These are phyloP conservation scores for Esperia sulphurella DNA, from an alignment of 2,888 invertebrate genomes.

Conservation along the genomic window DNA sequence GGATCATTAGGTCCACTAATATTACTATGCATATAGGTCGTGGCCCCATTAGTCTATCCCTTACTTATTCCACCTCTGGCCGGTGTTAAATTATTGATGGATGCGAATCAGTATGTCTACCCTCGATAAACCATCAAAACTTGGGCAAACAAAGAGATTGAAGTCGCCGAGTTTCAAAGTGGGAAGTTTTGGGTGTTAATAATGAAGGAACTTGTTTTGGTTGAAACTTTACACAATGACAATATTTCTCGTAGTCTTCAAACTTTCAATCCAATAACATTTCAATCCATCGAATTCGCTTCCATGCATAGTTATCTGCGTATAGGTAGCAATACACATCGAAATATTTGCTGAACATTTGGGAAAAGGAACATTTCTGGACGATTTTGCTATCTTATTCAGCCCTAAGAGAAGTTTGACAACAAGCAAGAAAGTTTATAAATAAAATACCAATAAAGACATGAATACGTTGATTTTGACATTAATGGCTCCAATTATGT, in stretches of 20 bases:
- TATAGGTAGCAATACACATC: too few species aligned
- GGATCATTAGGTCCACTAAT: background rate
- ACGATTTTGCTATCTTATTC: too few species aligned
- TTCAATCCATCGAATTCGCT: too few species aligned
- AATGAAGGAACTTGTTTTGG: conserved; percentile 2
- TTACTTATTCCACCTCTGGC: background rate
- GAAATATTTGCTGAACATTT: too few species aligned
- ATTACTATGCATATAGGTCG: background rate
- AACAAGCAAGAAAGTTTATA: too few species aligned
- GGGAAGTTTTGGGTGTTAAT: conserved; percentile 16
- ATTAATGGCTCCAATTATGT: too few species aligned
- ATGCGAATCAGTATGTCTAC: conserved; percentile 1
- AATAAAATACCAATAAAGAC: too few species aligned
- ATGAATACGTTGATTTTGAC: too few species aligned
- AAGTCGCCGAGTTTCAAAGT: conserved; percentile 9
- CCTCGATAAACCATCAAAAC: conserved; percentile 3
- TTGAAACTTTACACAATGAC: background rate
- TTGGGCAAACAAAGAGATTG: conserved; percentile 5
- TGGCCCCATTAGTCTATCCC: background rate
- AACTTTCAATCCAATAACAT: background rate
- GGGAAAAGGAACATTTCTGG: too few species aligned
- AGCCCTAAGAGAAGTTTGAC: too few species aligned
- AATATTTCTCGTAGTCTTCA: background rate
- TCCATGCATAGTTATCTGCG: too few species aligned
- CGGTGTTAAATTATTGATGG: conserved; percentile 9